Evolutionary conservation across 2,888 invertebrate genomes (phyloP).

Genomic region (Harmothoe impar): DNA sequence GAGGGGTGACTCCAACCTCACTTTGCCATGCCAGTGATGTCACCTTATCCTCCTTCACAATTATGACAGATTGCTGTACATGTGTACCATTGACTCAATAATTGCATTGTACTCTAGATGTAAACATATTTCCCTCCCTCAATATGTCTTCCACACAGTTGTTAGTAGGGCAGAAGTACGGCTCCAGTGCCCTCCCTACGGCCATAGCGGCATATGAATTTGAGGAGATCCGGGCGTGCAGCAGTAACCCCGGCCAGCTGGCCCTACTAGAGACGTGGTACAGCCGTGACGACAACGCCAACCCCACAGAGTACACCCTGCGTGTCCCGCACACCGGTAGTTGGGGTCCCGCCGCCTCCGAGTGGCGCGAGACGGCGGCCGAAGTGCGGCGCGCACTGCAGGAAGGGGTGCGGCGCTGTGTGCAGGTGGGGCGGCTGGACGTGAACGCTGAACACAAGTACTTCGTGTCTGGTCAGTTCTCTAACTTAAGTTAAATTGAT

Average conservation of each 20-base stretch:
- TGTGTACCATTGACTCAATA: too few species aligned
- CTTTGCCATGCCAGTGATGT: too few species aligned
- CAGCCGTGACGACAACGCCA: constrained; percentile 46
- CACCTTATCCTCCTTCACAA: too few species aligned
- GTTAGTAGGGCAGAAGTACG: constrained; percentile 44
- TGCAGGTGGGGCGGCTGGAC: constrained; percentile 43
- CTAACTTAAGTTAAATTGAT: too few species aligned
- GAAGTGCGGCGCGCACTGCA: constrained; percentile 49
- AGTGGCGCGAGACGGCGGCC: constrained; percentile 52
- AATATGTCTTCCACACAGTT: background rate
- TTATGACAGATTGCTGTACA: too few species aligned
- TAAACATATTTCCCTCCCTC: too few species aligned
- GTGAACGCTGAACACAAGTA: constrained; percentile 33
- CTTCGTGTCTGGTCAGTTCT: constrained; percentile 47
- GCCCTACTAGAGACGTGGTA: constrained; percentile 54
- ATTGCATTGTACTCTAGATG: too few species aligned
- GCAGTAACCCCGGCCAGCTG: background rate
- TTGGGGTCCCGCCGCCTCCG: constrained; percentile 45
- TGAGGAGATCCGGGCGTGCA: constrained; percentile 41
- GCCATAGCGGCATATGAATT: constrained; percentile 41
- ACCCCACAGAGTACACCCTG: constrained; percentile 32
- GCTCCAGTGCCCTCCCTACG: constrained; percentile 31
- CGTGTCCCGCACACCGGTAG: constrained; percentile 1
- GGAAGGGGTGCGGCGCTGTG: constrained; percentile 52
- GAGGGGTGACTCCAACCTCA: too few species aligned